Evolutionary conservation across 2,888 invertebrate genomes (phyloP).

Genomic region (Gibbula magus): DNA sequence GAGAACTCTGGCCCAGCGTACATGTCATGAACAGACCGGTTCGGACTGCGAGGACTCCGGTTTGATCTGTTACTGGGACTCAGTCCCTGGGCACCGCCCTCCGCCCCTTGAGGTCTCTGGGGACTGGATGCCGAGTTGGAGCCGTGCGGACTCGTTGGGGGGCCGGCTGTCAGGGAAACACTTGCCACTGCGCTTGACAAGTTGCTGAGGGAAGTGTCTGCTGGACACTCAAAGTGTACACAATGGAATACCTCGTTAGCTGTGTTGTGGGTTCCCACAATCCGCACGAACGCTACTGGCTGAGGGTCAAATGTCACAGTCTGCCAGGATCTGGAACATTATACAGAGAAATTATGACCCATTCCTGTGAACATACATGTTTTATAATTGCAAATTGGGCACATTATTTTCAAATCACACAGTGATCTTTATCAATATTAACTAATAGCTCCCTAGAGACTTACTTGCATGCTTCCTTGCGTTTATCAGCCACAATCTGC

Average conservation of each 20-base stretch:
- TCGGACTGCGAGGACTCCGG: constrained; percentile 28
- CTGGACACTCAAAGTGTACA: constrained; percentile 97
- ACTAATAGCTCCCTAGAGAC: constrained; percentile 31
- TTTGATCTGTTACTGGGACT: constrained; percentile 28
- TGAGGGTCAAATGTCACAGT: constrained; percentile 87
- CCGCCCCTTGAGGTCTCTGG: not conserved
- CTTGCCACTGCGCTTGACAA: constrained; percentile 27
- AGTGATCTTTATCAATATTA: too few species aligned
- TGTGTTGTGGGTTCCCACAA: constrained; percentile 97
- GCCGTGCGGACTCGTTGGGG: constrained; percentile 35
- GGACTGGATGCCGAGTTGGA: not conserved
- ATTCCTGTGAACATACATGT: not conserved
- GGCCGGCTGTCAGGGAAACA: constrained; percentile 31
- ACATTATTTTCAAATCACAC: not conserved
- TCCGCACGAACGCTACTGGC: constrained; percentile 93
- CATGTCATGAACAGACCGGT: constrained; percentile 23
- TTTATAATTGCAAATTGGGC: not conserved
- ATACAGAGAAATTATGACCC: not conserved
- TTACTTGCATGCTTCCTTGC: constrained; percentile 84
- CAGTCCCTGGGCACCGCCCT: not conserved
- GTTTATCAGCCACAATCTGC: constrained; percentile 88
- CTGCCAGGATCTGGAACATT: constrained; percentile 88
- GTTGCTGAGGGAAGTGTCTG: constrained; percentile 50
- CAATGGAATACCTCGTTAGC: constrained; percentile 99
- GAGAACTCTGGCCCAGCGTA: constrained; percentile 42